These are phyloP conservation scores for Rhopalosiphum nymphaeae DNA, from an alignment of 2,888 invertebrate genomes.

Conservation along the genomic window DNA sequence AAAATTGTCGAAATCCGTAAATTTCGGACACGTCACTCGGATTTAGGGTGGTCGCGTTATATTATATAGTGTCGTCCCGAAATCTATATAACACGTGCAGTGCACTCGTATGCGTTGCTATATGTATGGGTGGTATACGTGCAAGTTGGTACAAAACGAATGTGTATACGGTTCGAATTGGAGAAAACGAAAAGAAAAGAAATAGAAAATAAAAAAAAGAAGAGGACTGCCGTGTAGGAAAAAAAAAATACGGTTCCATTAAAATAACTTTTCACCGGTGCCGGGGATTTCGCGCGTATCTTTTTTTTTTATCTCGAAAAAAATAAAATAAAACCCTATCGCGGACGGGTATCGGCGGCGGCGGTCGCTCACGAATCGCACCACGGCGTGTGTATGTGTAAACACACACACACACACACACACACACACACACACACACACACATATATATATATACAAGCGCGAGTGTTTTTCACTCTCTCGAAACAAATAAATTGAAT, in stretches of 20 bases:
- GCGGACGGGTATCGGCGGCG: background rate
- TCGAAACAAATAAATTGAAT: conserved; percentile 64
- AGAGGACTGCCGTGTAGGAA: background rate
- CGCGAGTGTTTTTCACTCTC: conserved; percentile 37
- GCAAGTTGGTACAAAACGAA: background rate
- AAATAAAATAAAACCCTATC: conserved; percentile 29
- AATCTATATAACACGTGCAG: background rate
- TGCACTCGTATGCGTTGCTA: background rate
- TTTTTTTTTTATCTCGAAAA: conserved; percentile 43
- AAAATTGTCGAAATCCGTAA: background rate
- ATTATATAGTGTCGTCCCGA: background rate
- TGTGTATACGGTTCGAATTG: background rate
- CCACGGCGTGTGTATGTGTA: background rate
- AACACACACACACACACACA: background rate
- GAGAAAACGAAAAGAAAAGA: conserved; percentile 7
- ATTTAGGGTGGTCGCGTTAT: background rate
- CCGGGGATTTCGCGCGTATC: conserved; percentile 51
- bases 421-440: too few relatives aligned
- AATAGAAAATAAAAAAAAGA: conserved; percentile 17
- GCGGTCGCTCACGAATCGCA: background rate
- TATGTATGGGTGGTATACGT: background rate
- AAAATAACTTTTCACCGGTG: conserved; percentile 55
- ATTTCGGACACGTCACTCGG: background rate
- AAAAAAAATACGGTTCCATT: conserved; percentile 50
- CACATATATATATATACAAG: background rate